Conservation (phyloP, 2,888 invertebrate genomes). For the Oxystoma pomonae region DNA sequence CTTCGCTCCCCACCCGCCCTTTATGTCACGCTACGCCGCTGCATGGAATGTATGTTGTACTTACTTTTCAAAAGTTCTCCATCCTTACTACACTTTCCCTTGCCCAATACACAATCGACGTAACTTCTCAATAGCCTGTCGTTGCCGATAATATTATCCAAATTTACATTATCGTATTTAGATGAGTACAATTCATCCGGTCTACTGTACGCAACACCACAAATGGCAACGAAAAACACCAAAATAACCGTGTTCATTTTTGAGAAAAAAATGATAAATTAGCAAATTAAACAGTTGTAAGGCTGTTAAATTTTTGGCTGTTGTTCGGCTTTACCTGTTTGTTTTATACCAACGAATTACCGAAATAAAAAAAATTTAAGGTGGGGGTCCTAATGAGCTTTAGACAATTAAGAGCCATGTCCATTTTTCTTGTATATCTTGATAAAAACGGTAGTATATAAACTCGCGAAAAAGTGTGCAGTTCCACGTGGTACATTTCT, state of each 20-base stretch:
- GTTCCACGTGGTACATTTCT: too few species aligned
- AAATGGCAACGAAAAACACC: slow-evolving; percentile 16
- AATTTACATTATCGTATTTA: slow-evolving; percentile 65
- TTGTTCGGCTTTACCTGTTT: not conserved
- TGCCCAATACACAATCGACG: slow-evolving; percentile 60
- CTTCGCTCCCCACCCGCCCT: too few species aligned
- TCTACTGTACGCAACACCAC: slow-evolving; percentile 20
- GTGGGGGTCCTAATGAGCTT: not conserved
- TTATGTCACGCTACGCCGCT: too few species aligned
- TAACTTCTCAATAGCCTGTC: slow-evolving; percentile 63
- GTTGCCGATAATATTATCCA: slow-evolving; percentile 63
- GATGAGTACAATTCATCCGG: slow-evolving; percentile 52
- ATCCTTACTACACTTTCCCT: slow-evolving; percentile 64
- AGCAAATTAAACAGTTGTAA: not conserved
- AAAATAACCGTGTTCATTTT: slow-evolving; percentile 25
- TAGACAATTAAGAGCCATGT: not conserved
- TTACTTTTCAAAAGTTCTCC: slow-evolving; percentile 68
- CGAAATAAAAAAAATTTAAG: not conserved
- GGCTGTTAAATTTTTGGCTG: not conserved
- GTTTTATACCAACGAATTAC: not conserved
- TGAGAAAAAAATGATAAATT: not conserved
- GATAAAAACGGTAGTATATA: not conserved
- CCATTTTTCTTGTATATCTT: not conserved
- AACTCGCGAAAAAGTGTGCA: not conserved
- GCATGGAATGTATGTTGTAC: too few species aligned